Conservation (phyloP, 1,140 invertebrate species). For the Ptiloglossa arizonensis region DNA sequence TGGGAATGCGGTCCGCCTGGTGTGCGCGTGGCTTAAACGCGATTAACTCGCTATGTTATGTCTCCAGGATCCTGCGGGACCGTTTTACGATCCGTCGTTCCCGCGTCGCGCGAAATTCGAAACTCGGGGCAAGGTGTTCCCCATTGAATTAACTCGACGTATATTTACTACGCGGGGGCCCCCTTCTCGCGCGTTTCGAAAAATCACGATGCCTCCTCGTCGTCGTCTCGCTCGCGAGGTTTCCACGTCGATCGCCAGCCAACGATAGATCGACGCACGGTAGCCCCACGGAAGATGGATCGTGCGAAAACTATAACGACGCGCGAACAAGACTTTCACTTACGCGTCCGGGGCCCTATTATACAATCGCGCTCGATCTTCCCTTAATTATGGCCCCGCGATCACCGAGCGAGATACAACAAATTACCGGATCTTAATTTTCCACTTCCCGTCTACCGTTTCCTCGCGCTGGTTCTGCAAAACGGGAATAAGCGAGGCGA, state of each 20-base stretch:
- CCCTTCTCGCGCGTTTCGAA: too few species aligned
- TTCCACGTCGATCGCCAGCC: not conserved
- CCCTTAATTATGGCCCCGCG: conserved; percentile 44
- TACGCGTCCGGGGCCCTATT: conserved; percentile 22
- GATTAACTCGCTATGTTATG: conserved; percentile 56
- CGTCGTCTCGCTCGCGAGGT: not conserved
- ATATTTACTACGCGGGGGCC: too few species aligned
- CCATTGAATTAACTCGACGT: conserved; percentile 24
- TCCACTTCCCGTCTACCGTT: conserved; percentile 32
- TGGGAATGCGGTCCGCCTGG: not conserved
- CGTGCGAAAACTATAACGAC: conserved; percentile 50
- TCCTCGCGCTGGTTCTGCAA: not conserved
- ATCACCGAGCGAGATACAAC: conserved; percentile 34
- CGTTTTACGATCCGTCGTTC: conserved; percentile 44
- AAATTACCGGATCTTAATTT: conserved; percentile 54
- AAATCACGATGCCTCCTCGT: too few species aligned
- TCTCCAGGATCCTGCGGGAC: conserved; percentile 40
- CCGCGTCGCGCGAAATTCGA: conserved; percentile 42
- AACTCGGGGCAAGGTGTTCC: conserved; percentile 14
- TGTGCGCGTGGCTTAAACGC: conserved; percentile 21
- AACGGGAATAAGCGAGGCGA: conserved; percentile 17
- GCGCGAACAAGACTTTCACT: conserved; percentile 48
- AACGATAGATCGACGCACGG: not conserved
- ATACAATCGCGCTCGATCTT: conserved; percentile 44
- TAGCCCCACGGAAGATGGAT: conserved; percentile 23